Evolutionary conservation across 2,888 invertebrate genomes (phyloP).

Genomic region (Rhingia campestris): DNA sequence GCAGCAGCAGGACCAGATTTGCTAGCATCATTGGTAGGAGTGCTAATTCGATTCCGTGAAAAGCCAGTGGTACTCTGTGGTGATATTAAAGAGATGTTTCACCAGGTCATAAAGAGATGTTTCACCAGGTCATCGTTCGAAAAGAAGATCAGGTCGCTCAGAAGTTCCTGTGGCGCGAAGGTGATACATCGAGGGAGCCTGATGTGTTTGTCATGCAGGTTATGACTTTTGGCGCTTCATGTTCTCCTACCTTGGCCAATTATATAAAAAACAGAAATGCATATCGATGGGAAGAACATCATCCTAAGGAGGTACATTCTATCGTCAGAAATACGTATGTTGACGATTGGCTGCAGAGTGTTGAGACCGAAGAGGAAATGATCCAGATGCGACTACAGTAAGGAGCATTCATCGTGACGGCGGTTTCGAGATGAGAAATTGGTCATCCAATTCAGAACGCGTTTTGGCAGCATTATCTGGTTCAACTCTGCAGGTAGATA

Average conservation of each 20-base stretch:
- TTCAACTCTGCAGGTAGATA: background rate
- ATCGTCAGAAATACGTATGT: constrained; percentile 7
- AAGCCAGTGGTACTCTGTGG: constrained; percentile 42
- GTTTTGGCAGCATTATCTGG: constrained; percentile 1
- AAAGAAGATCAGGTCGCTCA: constrained; percentile 49
- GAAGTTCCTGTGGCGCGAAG: constrained; percentile 62
- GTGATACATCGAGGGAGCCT: constrained; percentile 31
- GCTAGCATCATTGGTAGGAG: constrained; percentile 37
- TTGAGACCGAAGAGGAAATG: constrained; percentile 15
- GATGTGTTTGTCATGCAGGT: constrained; percentile 66
- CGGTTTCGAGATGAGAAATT: constrained; percentile 28
- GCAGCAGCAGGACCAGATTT: constrained; percentile 20
- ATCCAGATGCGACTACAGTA: constrained; percentile 1
- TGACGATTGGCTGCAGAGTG: constrained; percentile 19
- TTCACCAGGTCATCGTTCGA: constrained; percentile 49
- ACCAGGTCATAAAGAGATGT: constrained; percentile 48
- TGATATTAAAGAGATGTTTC: too few species aligned
- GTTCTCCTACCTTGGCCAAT: constrained; percentile 43
- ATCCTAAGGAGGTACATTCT: background rate
- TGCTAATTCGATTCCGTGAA: constrained; percentile 51
- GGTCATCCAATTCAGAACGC: constrained; percentile 17
- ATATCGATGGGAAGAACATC: constrained; percentile 15
- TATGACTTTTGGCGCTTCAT: constrained; percentile 59
- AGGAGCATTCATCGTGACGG: constrained; percentile 1
- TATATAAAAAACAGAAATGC: constrained; percentile 52